Percentiles rank a stretch among this genome's conserved stretches.
phyloP scores from a whole-genome alignment of 2,888 invertebrate genomes.

The Miltochrista miniata region DNA sequence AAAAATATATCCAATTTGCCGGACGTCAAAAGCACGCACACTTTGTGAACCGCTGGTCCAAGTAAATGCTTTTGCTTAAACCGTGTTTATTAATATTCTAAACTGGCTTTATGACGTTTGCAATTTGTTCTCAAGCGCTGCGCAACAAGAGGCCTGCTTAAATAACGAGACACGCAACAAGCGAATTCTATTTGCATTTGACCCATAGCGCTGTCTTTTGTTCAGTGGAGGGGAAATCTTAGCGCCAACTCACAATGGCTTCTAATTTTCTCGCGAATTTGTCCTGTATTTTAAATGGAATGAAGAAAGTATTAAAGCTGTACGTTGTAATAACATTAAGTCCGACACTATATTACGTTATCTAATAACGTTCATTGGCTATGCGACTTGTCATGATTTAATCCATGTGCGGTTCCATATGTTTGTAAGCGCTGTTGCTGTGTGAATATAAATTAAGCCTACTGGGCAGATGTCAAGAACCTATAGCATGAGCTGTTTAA shows the following conservation, averaged over 20 bases:
- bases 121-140: constrained; percentile 66
- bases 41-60: constrained; percentile 54
- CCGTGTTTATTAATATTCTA: constrained; percentile 72
- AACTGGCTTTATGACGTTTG: constrained; percentile 70
- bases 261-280: constrained; percentile 15
- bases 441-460: constrained; percentile 65
- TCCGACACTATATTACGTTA: constrained; percentile 13
- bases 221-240: constrained; percentile 35
- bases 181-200: constrained; percentile 76
- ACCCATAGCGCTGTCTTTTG: constrained; percentile 66
- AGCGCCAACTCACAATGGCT: constrained; percentile 17
- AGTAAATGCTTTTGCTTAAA: constrained; percentile 52
- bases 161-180: constrained; percentile 69
- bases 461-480: constrained; percentile 47
- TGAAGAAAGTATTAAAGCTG: neutral
- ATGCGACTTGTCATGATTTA: constrained; percentile 55
- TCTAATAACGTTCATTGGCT: constrained; percentile 26
- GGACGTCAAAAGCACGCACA: constrained; percentile 50
- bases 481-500: constrained; percentile 32
- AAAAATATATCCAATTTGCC: constrained; percentile 48
- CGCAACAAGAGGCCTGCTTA: constrained; percentile 59
- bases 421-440: constrained; percentile 46
- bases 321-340: constrained; percentile 13
- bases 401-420: constrained; percentile 58
- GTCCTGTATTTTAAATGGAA: constrained; percentile 1